Evolutionary conservation across 2,888 invertebrate genomes (phyloP).

Genomic region (Sarcophaga carnaria): DNA sequence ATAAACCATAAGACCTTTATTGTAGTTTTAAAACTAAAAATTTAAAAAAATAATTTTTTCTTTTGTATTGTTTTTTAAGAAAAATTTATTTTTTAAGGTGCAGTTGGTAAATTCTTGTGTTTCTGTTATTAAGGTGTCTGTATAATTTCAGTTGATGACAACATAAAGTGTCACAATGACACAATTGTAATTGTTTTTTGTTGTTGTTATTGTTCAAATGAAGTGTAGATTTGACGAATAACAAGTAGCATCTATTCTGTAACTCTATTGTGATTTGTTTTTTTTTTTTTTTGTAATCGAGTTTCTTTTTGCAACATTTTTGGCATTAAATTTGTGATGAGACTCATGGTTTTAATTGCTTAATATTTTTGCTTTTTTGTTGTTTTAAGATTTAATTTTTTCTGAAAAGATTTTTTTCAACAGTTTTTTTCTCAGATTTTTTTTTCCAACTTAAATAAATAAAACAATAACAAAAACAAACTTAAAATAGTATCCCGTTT

Average conservation of each 20-base stretch:
- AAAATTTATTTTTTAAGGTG: conserved; percentile 45
- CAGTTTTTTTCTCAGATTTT: neutral
- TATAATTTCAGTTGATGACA: conserved; percentile 55
- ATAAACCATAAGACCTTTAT: neutral
- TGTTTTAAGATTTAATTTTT: neutral
- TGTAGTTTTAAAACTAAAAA: neutral
- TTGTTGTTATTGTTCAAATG: conserved; percentile 28
- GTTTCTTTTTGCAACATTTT: conserved; percentile 18
- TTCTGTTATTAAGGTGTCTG: conserved; percentile 42
- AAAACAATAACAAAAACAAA: conserved; percentile 17
- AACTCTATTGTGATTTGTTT: conserved; percentile 23
- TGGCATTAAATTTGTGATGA: conserved; percentile 18
- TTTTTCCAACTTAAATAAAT: neutral
- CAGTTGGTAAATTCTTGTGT: conserved; percentile 30
- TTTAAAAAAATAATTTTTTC: neutral
- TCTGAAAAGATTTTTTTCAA: neutral
- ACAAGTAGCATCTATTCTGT: conserved; percentile 44
- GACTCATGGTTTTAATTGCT: conserved; percentile 63
- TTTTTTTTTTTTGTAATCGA: conserved; percentile 4
- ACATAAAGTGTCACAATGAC: conserved; percentile 64
- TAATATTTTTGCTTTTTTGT: conserved; percentile 59
- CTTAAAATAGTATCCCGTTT: conserved; percentile 68
- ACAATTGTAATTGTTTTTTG: conserved; percentile 62
- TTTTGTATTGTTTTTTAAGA: too few relatives aligned
- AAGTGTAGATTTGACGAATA: conserved; percentile 64